Evolutionary conservation across 2,797 vertebrate genomes (phyloP), one percentile per base, ranked within the genome.

Genomic region (Typhlichthys subterraneus): DNA sequence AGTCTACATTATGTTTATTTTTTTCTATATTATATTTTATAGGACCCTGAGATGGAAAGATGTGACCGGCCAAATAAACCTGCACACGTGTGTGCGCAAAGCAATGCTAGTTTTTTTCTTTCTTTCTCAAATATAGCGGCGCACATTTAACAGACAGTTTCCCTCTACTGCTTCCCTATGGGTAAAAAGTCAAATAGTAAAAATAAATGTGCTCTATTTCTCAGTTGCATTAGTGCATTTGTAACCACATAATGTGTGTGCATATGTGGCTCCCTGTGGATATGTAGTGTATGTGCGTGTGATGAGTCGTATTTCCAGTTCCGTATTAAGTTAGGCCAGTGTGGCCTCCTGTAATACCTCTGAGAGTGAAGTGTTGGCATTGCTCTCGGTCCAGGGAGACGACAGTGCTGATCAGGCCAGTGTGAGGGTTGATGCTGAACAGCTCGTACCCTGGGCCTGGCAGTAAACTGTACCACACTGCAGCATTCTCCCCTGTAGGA

Each of bases 301-400:
- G 23, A 14, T 19, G 2, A 55, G 9, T 54, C 33, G 33, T 11
- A 19, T 51, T 14, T 14, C 53, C 45, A 0, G 51, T 8, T 7
- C 38, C 2, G 55, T 1, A 49, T 59, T 42, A 42, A 42, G 9
- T 54, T 33, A 38, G 31, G 42, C 11, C 31, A 45, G 53, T 10
- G 49, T 38, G 48, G 15, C 12, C 11, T 29, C 14, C 19, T 46
- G 53, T 57, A 15, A 81, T 91, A 98, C 96, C 95, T 95, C 87
- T 91, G 72, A 98, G 92, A 2, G 57, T 88, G 69, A 94, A 95
- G 65, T 83, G 46, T 0, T 93, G 91, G 75, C 94, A 90, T 57
- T 83, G 69, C 85, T 99, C 96, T 82, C 96, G 84, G 90, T 98
- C 96, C 79, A 98, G 87, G 13, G 73, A 73, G 42, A 86, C 75